Percentiles rank a stretch among this genome's conserved stretches.
Conservation (phyloP, 2,113 vertebrate species). For the Jaculus jaculus region DNA sequence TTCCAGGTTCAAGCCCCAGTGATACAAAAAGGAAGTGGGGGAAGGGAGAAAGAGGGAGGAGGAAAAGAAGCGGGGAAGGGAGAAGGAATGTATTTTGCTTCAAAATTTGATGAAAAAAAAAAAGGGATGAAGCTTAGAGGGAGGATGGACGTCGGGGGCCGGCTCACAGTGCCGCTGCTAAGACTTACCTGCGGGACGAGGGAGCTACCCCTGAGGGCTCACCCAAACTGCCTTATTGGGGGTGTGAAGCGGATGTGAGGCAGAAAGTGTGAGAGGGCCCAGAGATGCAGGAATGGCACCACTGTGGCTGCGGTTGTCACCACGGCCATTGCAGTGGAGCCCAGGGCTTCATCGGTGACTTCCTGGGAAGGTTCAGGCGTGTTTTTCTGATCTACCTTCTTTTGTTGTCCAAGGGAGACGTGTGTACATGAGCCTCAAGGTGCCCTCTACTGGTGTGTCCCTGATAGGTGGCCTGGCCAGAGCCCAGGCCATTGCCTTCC, state of each 20-base stretch:
- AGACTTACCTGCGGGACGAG: accelerated
- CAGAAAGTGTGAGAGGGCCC: not conserved
- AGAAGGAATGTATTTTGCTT: too few relatives aligned
- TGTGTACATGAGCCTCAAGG: accelerated
- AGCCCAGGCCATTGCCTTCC: not conserved
- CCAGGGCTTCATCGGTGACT: not conserved
- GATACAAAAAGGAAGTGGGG: too few relatives aligned
- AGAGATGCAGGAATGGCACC: accelerated
- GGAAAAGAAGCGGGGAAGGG: too few relatives aligned
- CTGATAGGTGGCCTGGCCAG: accelerated
- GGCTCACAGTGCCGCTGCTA: not conserved
- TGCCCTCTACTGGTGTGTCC: accelerated
- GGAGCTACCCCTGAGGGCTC: too few relatives aligned
- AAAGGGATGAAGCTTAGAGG: too few relatives aligned
- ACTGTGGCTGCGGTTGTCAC: accelerated
- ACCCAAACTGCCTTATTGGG: not conserved
- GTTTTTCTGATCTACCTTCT: not conserved
- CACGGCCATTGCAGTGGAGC: accelerated
- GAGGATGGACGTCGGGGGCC: not conserved
- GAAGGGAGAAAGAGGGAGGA: too few relatives aligned
- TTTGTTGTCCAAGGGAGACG: not conserved
- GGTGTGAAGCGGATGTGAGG: not conserved
- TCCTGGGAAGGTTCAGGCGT: too few relatives aligned
- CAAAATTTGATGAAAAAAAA: too few relatives aligned
- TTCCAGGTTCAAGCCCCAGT: not conserved